Conservation (phyloP, 2,113 vertebrate species). For the Agapornis roseicollis region DNA sequence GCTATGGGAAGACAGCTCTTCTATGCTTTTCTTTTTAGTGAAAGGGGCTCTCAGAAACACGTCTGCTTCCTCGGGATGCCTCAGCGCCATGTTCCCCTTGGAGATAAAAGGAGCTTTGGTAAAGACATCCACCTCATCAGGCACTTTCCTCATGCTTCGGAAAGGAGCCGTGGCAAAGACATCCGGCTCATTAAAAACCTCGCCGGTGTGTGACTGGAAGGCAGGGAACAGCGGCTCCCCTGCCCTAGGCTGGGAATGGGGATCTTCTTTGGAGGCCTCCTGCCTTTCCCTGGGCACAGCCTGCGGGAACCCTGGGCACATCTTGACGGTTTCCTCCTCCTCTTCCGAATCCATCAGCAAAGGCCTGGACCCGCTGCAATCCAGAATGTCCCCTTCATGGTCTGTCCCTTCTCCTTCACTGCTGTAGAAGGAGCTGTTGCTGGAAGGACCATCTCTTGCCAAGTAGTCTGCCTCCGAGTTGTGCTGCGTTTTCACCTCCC, state of each 20-base stretch:
- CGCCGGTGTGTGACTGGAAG: background rate
- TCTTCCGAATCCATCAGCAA: conserved; percentile 93
- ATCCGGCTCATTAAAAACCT: conserved; percentile 65
- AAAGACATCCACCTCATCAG: conserved; percentile 84
- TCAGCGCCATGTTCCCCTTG: conserved; percentile 25
- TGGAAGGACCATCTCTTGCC: conserved; percentile 72
- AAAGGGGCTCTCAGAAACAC: conserved; percentile 95
- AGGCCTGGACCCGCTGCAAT: conserved; percentile 90
- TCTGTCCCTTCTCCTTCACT: conserved; percentile 88
- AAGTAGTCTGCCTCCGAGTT: conserved; percentile 63
- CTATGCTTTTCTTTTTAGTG: conserved; percentile 82
- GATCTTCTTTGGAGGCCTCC: background rate
- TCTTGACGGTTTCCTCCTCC: conserved; percentile 78
- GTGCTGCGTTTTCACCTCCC: conserved; percentile 42
- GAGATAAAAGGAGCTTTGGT: conserved; percentile 88
- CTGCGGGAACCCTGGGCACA: background rate
- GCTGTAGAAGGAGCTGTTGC: conserved; percentile 88
- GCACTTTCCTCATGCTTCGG: conserved; percentile 63
- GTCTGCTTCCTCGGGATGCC: conserved; percentile 76
- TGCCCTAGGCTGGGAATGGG: background rate
- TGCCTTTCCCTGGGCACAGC: background rate
- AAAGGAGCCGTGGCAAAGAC: conserved; percentile 91
- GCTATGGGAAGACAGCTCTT: conserved; percentile 33
- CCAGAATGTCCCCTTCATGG: conserved; percentile 76
- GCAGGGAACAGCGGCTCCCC: conserved; percentile 8